Base-by-base conservation (phyloP, 2,113 vertebrate species). In the Tragelaphus imberbis region DNA sequence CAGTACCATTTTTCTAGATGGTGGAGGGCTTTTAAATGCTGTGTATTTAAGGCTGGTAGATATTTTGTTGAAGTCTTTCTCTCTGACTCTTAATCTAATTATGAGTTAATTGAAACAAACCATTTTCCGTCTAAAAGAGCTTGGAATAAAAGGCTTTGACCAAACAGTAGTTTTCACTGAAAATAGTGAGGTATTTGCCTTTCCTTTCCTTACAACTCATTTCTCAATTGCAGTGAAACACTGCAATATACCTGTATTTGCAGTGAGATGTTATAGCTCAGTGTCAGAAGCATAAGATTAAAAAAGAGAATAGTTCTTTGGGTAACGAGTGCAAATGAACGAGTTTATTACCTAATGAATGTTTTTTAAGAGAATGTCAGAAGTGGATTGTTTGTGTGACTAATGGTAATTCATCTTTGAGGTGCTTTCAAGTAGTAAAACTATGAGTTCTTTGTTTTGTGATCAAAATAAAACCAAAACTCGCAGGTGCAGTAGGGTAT, bases 71-170 rank as follows among this genome's bases (percentile, higher is more conserved):
- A 96, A 97, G 92, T 71, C 55, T 93, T 91, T 96, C 87, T 89
- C n/a, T 59, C 82, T 93, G 81, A 58, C 8, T 19, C 19, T 77
- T 97, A 96, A 97, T 91, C 28, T 93, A 96, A 97, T 97, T 97
- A 94, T 95, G 88, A 95, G 30, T 82, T 97, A 96, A 96, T 96
- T 96, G 97, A 91, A 85, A 92, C 90, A 93, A 95, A 87, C 0
- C 28, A 55, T 97, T 91, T 96, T 90, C 75, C 56, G 40, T 90
- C 2, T 79, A 47, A 96, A 89, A 88, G 40, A 12, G 53, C 36
- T 95, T 92, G 16, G 19, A 91, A 75, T 58, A 75, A 95, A 97
- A 97, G 88, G 55, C 65, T 81, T 89, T 94, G 16, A 53, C 25
- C 0, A 3, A 58, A 59, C 6, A 90, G 53, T 25, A 61, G 85